These are phyloP conservation scores for Agrochola lota DNA, from an alignment of 2,888 invertebrate species.

Conservation along the genomic window DNA sequence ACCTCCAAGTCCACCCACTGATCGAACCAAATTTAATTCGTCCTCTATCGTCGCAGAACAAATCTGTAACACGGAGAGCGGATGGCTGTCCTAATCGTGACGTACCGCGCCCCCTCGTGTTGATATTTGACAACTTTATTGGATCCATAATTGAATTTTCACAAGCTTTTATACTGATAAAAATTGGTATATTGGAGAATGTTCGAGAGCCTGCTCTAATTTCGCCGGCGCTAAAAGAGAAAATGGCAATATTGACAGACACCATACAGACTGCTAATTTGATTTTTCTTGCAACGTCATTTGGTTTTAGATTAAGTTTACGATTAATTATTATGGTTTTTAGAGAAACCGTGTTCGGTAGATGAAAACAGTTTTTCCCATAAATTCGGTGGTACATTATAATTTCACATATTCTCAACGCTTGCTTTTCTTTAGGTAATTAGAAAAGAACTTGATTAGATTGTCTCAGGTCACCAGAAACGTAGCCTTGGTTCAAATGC, in stretches of 20 bases:
- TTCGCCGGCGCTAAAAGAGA: conserved; percentile 59
- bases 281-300: conserved; percentile 48
- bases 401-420: background rate
- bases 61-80: conserved; percentile 52
- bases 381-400: background rate
- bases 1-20: conserved; percentile 31
- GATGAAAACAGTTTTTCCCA: background rate
- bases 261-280: conserved; percentile 52
- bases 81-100: conserved; percentile 65
- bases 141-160: conserved; percentile 84
- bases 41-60: conserved; percentile 35
- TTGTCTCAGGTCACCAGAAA: background rate
- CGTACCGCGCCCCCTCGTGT: conserved; percentile 71
- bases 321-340: conserved; percentile 16
- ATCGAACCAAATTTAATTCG: conserved; percentile 49
- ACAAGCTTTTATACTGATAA: conserved; percentile 80
- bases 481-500: background rate
- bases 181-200: conserved; percentile 76
- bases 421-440: background rate
- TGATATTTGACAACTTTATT: conserved; percentile 86
- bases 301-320: conserved; percentile 21
- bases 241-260: conserved; percentile 69
- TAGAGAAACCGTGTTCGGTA: background rate
- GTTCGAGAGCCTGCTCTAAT: conserved; percentile 64
- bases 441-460: background rate